Evolutionary conservation across 30 jellyfish, hydroid and myxozoan genomes (phyloP).

Genomic region (Mastigias papua): DNA sequence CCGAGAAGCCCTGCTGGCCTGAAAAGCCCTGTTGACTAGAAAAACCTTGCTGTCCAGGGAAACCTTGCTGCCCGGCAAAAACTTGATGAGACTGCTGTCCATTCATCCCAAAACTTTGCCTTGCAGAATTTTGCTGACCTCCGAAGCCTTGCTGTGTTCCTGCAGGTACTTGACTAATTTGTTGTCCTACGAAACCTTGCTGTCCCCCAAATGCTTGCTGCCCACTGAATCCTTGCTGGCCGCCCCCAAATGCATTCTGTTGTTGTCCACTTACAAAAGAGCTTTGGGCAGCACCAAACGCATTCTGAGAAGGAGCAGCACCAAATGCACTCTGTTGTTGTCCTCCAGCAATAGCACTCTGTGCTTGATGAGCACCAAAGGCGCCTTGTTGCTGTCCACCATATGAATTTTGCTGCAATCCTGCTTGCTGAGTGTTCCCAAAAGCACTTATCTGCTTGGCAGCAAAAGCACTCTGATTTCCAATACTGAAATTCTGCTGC

Average conservation of each 20-base stretch:
- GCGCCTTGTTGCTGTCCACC: conserved; percentile 35
- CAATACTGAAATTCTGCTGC: conserved; percentile 17
- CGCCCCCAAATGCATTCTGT: conserved; percentile 47
- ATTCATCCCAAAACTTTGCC: background rate
- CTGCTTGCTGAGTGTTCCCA: conserved; percentile 17
- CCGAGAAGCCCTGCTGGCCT: background rate
- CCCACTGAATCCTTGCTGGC: conserved; percentile 49
- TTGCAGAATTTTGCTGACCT: background rate
- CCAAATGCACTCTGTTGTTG: conserved; percentile 47
- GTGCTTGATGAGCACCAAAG: conserved; percentile 4
- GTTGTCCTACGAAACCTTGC: conserved; percentile 26
- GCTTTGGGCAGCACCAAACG: background rate
- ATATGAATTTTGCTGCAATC: conserved; percentile 34
- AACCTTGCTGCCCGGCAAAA: background rate
- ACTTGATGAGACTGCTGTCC: background rate
- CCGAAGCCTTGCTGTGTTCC: conserved; percentile 8
- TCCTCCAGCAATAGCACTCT: conserved; percentile 1
- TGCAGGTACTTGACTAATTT: background rate
- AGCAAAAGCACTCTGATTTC: conserved; percentile 15
- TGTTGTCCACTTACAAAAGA: conserved; percentile 27
- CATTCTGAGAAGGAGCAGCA: background rate
- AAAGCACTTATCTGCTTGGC: conserved; percentile 20
- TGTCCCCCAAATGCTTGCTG: conserved; percentile 58
- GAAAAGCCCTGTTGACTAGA: background rate
- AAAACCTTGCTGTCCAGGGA: background rate